These are phyloP conservation scores for Sterna hirundo DNA, from an alignment of 2,113 vertebrate genomes.

Conservation along the genomic window DNA sequence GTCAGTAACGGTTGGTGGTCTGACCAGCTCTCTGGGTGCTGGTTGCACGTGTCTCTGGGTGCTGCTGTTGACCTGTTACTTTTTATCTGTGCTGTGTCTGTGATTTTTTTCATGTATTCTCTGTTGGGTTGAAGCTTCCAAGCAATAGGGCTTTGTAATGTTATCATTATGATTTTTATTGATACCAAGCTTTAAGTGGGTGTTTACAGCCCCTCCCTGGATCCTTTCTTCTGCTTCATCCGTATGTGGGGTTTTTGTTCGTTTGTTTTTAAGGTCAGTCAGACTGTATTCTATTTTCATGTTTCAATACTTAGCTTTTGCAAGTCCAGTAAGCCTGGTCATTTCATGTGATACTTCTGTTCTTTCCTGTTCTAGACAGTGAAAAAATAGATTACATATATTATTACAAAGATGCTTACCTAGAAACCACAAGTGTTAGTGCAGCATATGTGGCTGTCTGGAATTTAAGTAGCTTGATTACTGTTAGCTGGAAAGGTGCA, in stretches of 20 bases:
- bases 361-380: background rate
- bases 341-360: background rate
- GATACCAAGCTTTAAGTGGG: background rate
- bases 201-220: background rate
- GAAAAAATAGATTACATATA: background rate
- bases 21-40: background rate
- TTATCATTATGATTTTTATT: background rate
- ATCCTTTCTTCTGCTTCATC: background rate
- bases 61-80: background rate
- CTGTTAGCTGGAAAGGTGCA: background rate
- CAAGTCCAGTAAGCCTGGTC: background rate
- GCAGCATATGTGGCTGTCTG: background rate
- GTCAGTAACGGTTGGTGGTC: background rate
- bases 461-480: background rate
- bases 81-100: background rate
- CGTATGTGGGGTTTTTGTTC: background rate
- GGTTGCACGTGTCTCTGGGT: background rate
- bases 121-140: background rate
- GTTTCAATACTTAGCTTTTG: background rate
- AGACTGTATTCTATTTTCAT: background rate
- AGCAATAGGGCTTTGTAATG: background rate
- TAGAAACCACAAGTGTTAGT: background rate
- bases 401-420: background rate
- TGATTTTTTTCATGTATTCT: background rate
- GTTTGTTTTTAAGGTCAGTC: background rate